Base-by-base conservation (phyloP, 1,140 invertebrate genomes). In the Megalonaias nervosa region DNA sequence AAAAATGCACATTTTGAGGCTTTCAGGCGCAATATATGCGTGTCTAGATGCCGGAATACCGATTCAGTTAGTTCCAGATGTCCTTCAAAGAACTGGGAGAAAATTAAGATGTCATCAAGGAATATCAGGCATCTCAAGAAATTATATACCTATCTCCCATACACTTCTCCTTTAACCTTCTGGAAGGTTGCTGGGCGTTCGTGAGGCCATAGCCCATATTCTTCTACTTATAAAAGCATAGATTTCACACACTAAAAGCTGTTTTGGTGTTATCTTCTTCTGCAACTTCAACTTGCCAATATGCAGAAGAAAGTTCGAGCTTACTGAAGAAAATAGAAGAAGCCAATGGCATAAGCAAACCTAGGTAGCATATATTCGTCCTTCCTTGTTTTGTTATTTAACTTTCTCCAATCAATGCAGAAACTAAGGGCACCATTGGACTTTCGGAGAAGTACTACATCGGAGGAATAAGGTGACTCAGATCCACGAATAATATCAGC, bases 311-410 rank as follows among this genome's bases (percentile, higher is more conserved):
- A 60, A 90, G 56, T 75, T 91, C 90, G 14, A 92, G 66, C 19
- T 81, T 71, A 55, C 5, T 75, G 71, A 73, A 77, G 75, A 21
- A 15, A 72, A 12, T 23, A 23, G 0, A 93, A 78, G 13, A 67
- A 71, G 23, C 87, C 70, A 2, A 93, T 67, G 11, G 82, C 84
- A 26, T 92, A 91, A 23, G 92, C 89, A 66, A 93, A 91, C 1
- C 83, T 67, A 0, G 92, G 92, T 14, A 93, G 73, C 83, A 93
- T 92, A 81, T 91, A 93, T 56, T 76, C 85, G 83, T 93, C 92
- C 64, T 83, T 82, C 0, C 87, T 84, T 0, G 89, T 92, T 0
- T 74, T 82, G 72, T 11, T 19, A 78, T 93, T 93, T 13, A 93
- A 59, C 31, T 71, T 56, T 57, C 92, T 71, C 81, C 87, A 93